Evolutionary conservation across 2,113 vertebrate genomes (phyloP), one percentile per base, ranked within the genome.

Genomic region (Oncorhynchus mykiss): DNA sequence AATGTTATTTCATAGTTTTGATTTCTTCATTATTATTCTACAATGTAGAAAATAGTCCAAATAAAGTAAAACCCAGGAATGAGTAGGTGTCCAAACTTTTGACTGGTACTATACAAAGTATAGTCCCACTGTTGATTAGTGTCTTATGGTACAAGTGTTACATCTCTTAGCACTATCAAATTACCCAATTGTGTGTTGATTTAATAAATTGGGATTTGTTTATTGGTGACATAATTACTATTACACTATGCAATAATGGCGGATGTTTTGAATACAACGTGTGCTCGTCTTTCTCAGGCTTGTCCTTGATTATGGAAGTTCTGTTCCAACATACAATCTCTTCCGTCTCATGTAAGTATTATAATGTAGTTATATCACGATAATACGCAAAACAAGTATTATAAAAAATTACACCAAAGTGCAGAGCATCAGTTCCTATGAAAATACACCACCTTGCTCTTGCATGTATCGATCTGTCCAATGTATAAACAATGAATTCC

Each of bases 291-390:
- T 72, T 73, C 48, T 62, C 54, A 95, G 94, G 70, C 93, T 95
- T n/a, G 90, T 92, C 59, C 88, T 95, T 2, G 82, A 0, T 67
- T 93, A 93, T 54, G 0, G 9, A 25, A 81, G 79, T n/a, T 22
- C n/a, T 3, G 18, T 89, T 27, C 71, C 74, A 8, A 1, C 1
- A 20, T 79, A 78, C 27, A 24, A 65, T 3, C 72, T 70, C 11
- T 45, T 86, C 25, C 78, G 0, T 5, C 74, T 95, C 12, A 88
- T 85, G 94, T 95, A 80, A 92, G 90, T 84, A 54, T 75, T 64
- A 9, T 74, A 14, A 71, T 70, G 39, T 49, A 24, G 20, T 70
- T 14, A 13, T 22, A 20, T 57, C 54, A 57, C 18, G 54, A 20
- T 57, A 20, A 20, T 57, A 20, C 54, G 6, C 54, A 14, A 39